Evolutionary conservation across 2,113 vertebrate species (phyloP), one percentile per base, ranked within the genome.

Genomic region (Cebus imitator): DNA sequence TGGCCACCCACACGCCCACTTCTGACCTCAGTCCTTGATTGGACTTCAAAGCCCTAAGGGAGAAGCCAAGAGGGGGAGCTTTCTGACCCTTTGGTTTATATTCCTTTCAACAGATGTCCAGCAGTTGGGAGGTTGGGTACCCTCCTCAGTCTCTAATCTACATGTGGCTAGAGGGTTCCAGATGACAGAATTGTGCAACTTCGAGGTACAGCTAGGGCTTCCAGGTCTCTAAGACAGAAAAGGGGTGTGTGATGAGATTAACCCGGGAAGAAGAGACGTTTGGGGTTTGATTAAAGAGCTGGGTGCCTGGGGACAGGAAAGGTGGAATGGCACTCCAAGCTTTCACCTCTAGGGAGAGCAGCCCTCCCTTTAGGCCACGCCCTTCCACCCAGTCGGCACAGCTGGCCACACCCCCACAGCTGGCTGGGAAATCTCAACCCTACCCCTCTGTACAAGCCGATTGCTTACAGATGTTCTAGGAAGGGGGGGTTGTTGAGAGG

Each of bases 381-480:
- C 90, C 89, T 97, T 91, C 79, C 82, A 85, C 48, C 81, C 73
- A 50, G 92, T 30, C 86, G n/a, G 78, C 27, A 13, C 3, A 23
- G 75, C 91, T 70, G 84, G 91, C 86, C 93, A 82, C 76, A 84
- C 48, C 91, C 48, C 89, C 76, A 81, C 92, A 96, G 84, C 92
- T 93, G 95, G 87, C 81, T 94, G 94, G 95, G 90, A 85, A 84
- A 55, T 84, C 87, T 93, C 72, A 94, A 32, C 58, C 64, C 64
- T 55, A 2, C 45, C 45, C 40, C 30, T 35, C 45, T 3, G 17
- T 32, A 52, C 20, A 73, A 93, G 58, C 73, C 8, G 4, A 97
- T 96, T 95, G 92, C 64, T 97, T 96, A 97, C 91, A 97, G 87
- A 93, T 97, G 96, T 94, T 91, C 35, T 91, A 85, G n/a, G 93